These are phyloP conservation scores for Catamblyrhynchus diadema DNA, from an alignment of 2,797 vertebrate genomes.

Conservation along the genomic window DNA sequence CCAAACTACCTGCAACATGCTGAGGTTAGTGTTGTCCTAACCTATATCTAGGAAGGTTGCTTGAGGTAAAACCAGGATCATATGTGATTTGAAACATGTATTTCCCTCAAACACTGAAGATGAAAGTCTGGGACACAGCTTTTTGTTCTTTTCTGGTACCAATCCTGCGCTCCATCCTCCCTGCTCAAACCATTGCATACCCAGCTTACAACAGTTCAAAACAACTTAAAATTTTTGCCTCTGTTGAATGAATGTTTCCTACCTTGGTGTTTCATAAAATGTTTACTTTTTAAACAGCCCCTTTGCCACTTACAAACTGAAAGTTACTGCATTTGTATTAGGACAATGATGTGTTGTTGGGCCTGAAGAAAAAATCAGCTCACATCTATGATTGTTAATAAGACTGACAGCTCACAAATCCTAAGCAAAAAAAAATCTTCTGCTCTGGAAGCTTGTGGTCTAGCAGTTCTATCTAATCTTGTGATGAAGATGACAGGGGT, in stretches of 20 bases:
- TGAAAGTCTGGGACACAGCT: background rate
- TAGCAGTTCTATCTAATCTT: background rate
- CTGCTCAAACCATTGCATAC: background rate
- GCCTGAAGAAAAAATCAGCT: background rate
- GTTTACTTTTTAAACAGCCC: background rate
- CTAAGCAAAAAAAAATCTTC: background rate
- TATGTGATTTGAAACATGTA: accelerated
- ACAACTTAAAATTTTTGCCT: background rate
- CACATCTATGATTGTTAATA: background rate
- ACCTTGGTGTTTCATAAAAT: background rate
- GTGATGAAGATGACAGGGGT: slow-evolving; percentile 4
- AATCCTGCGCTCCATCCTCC: background rate
- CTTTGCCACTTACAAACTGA: background rate
- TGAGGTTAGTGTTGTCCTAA: background rate
- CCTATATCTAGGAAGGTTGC: background rate
- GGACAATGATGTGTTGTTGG: background rate
- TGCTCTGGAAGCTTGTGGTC: background rate
- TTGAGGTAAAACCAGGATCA: background rate
- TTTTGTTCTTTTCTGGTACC: background rate
- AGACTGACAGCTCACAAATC: background rate
- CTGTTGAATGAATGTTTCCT: background rate
- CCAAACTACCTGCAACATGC: background rate
- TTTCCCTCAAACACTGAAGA: background rate
- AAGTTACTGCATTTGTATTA: background rate
- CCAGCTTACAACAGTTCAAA: background rate